phyloP scores from a whole-genome alignment of 2,113 vertebrate species.

The Neotragus pygmaeus region DNA sequence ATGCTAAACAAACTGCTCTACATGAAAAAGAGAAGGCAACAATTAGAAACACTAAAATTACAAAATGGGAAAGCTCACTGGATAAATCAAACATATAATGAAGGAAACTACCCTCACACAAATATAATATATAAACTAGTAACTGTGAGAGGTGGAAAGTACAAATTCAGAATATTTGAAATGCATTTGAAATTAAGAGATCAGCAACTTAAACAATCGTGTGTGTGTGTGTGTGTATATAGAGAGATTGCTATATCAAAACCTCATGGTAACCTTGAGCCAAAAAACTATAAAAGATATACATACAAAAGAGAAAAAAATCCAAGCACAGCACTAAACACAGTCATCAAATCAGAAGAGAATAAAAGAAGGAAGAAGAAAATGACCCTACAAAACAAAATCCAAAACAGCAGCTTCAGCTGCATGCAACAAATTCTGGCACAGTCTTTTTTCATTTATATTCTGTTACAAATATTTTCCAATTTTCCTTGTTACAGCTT shows the following conservation, averaged over 20 bases:
- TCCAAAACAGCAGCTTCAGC: neutral
- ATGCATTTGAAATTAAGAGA: neutral
- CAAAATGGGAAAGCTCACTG: neutral
- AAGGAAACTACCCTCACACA: neutral
- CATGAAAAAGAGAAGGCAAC: neutral
- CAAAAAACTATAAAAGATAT: neutral
- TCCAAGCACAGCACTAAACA: neutral
- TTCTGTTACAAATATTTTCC: neutral
- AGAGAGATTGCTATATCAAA: neutral
- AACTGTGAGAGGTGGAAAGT: neutral
- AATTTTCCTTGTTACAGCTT: neutral
- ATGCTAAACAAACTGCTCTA: neutral
- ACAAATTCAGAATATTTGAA: neutral
- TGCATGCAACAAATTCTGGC: neutral
- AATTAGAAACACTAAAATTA: neutral
- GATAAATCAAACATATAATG: neutral
- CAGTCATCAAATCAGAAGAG: neutral
- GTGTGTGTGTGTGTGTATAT: fast-evolving
- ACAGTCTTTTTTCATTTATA: neutral
- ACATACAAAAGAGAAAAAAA: neutral
- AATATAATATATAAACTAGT: neutral
- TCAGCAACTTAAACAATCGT: neutral
- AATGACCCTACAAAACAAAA: neutral
- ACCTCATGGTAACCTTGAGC: neutral
- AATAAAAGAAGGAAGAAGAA: neutral